Evolutionary conservation across 2,888 invertebrate genomes (phyloP), one percentile per base, ranked within the genome.

Genomic region (Parelbella ahira): DNA sequence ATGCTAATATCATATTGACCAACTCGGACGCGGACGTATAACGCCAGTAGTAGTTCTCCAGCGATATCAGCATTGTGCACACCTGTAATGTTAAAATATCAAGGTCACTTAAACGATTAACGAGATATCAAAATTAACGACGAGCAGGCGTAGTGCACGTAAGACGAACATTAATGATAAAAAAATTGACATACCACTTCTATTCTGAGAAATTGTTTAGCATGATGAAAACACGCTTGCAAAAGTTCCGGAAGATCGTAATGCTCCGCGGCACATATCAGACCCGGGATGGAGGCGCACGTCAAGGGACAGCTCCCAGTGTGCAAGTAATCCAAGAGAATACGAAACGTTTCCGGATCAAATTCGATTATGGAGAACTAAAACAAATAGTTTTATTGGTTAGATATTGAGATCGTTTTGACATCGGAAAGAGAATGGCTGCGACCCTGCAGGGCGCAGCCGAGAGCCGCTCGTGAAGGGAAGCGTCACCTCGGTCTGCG

Each of bases 21-120:
- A 97, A 87, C 76, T 97, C 97, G 12, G 96, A 95, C 29, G 97
- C 97, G 43, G 97, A 97, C 19, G 96, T 96, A 77, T 97, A 97
- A 50, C 97, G 91, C 97, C 97, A 97, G 76, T 96, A 97, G 79
- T 97, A 97, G 75, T 97, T 97, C 77, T 97, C 97, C 69, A 97
- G 83, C 25, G 95, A 94, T 75, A 94, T 94, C 42, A 97, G 89
- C 97, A 97, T 97, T 53, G 93, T 92, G 80, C 97, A 97, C n/a
- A 93, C 92, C 93, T 93, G 73, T 20, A 56, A 32, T 41, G 28
- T 34, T 25, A 33, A 3, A n/a, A 21, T 10, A 23, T 37, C 4
- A 38, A n/a, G 8, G 18, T 36, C 18, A n/a, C 13, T 10, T 25
- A 10, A 25, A 18, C 18, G 9, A n/a, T 13, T 8, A n/a, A n/a